These are phyloP conservation scores for Gerosis bhagava DNA, from an alignment of 2,888 invertebrate species.

Conservation along the genomic window DNA sequence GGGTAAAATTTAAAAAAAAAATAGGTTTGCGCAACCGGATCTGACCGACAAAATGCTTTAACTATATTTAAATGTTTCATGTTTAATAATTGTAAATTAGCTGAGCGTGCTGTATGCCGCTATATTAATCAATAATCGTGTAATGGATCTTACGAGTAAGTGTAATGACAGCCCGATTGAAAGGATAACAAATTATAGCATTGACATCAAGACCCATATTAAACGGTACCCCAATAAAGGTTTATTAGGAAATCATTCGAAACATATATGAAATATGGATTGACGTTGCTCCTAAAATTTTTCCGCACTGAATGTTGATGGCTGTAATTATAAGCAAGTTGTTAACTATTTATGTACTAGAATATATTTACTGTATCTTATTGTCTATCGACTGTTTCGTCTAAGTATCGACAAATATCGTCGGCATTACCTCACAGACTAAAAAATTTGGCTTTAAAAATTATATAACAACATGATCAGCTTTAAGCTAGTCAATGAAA, in stretches of 20 bases:
- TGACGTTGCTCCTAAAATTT: too few species aligned
- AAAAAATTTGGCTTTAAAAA: conserved; percentile 81
- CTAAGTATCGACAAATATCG: conserved; percentile 66
- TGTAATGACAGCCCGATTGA: conserved; percentile 1
- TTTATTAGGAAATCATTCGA: too few species aligned
- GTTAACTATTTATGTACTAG: conserved; percentile 77
- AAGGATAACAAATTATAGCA: background rate
- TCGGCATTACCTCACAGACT: conserved; percentile 81
- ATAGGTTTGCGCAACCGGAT: conserved; percentile 50
- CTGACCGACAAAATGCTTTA: conserved; percentile 77
- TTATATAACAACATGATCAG: conserved; percentile 71
- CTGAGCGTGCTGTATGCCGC: conserved; percentile 45
- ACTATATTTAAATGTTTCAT: conserved; percentile 76
- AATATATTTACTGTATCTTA: conserved; percentile 68
- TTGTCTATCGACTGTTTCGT: conserved; percentile 68
- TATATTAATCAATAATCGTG: conserved; percentile 47
- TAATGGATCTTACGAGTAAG: conserved; percentile 42
- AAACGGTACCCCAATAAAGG: too few species aligned
- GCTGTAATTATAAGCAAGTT: conserved; percentile 71
- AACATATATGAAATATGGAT: too few species aligned
- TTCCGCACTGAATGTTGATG: conserved; percentile 44
- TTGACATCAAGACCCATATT: conserved; percentile 13
- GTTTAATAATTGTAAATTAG: conserved; percentile 70
- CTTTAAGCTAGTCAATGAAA: conserved; percentile 77
- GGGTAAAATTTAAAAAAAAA: too few species aligned